Evolutionary conservation across 1,140 invertebrate genomes (phyloP).

Genomic region (Lepeophtheirus salmonis): DNA sequence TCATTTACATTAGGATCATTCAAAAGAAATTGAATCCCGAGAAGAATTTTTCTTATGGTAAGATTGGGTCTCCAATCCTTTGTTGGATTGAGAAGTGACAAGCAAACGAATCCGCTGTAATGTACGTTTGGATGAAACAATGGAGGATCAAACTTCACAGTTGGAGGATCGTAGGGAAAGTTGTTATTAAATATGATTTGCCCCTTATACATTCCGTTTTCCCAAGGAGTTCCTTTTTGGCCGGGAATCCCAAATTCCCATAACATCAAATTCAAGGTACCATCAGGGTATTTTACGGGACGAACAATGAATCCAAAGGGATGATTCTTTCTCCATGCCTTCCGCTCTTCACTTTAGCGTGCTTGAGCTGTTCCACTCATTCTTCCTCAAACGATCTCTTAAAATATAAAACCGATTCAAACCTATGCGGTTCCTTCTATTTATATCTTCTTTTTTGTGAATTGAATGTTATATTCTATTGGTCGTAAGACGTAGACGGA

Average conservation of each 20-base stretch:
- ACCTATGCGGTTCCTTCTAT: neutral
- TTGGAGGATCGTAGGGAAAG: constrained; percentile 97
- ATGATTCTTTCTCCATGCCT: constrained; percentile 98
- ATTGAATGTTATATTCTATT: too few relatives aligned
- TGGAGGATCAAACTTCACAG: constrained; percentile 96
- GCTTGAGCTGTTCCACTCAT: constrained; percentile 95
- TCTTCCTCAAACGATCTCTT: neutral
- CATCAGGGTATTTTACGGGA: constrained; percentile 88
- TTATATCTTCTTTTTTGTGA: neutral
- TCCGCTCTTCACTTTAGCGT: constrained; percentile 86
- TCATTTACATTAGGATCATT: constrained; percentile 99
- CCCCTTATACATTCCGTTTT: constrained; percentile 87
- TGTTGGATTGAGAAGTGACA: constrained; percentile 93
- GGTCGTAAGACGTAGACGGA: too few relatives aligned
- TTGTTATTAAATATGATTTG: constrained; percentile 99
- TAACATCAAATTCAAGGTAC: constrained; percentile 87
- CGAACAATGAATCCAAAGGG: constrained; percentile 62
- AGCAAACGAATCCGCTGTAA: constrained; percentile 62
- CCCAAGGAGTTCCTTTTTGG: constrained; percentile 95
- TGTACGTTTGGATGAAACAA: constrained; percentile 99
- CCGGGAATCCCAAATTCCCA: constrained; percentile 99
- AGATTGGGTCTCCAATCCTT: constrained; percentile 99
- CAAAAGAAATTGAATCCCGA: constrained; percentile 93
- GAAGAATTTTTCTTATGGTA: constrained; percentile 94
- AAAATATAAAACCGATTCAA: neutral